Percentiles rank a stretch among this genome's conserved stretches.
Evolutionary conservation across 1,140 invertebrate genomes (phyloP).

Genomic region (Drosophila tropicalis): DNA sequence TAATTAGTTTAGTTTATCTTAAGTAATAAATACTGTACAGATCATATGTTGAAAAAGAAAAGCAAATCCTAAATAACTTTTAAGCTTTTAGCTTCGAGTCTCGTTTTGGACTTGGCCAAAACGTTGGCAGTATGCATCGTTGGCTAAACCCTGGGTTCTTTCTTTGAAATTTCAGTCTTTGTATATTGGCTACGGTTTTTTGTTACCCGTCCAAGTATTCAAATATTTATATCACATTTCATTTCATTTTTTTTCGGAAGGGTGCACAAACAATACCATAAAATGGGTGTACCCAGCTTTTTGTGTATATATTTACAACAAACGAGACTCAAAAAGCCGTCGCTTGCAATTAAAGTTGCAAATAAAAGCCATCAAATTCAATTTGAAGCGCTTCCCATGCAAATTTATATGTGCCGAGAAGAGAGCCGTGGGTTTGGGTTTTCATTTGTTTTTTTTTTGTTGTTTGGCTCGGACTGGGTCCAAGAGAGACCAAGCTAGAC

Average conservation of each 20-base stretch:
- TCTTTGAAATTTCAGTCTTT: not conserved
- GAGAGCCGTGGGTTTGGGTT: not conserved
- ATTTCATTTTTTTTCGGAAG: not conserved
- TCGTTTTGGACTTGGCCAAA: no score
- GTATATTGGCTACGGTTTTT: not conserved
- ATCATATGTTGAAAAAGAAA: no score
- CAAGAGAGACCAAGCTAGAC: not conserved
- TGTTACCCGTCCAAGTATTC: not conserved
- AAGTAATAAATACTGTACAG: no score
- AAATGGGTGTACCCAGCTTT: not conserved
- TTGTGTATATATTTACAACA: not conserved
- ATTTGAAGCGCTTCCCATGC: constrained; percentile 42
- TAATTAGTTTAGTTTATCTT: no score
- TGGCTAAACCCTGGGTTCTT: not conserved
- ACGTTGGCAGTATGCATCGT: not conserved
- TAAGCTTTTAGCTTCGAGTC: no score
- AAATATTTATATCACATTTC: constrained; percentile 4
- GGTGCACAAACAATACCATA: constrained; percentile 2
- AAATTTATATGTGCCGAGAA: constrained; percentile 55
- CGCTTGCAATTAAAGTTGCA: constrained; percentile 56
- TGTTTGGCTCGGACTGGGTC: constrained; percentile 8
- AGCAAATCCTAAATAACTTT: no score
- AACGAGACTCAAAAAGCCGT: constrained; percentile 11
- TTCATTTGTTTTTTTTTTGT: not conserved
- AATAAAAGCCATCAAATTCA: constrained; percentile 59